A percentile compares a stretch with the other conserved stretches of the same genome.
Conservation (phyloP, 1,140 invertebrate genomes). For the Chrysopa pallens region DNA sequence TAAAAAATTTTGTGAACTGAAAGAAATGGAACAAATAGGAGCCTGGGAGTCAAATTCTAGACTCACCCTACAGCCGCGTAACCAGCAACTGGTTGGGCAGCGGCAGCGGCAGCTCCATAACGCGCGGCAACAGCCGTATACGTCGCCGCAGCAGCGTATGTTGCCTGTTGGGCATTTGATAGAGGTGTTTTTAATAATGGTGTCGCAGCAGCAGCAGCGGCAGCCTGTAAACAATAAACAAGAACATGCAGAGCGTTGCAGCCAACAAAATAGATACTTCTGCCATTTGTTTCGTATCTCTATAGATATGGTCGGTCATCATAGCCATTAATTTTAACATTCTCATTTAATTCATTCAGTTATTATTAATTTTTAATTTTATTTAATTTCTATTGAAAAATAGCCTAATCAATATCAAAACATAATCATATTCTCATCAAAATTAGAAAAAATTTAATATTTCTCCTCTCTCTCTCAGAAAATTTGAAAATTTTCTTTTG, state of each 20-base stretch:
- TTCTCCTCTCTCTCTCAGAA: no score
- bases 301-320: background rate
- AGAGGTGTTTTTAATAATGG: conserved; percentile 29
- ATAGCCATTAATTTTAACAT: background rate
- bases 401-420: conserved; percentile 1
- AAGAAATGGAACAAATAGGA: background rate
- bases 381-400: conserved; percentile 7
- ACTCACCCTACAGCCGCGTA: conserved; percentile 46
- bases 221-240: conserved; percentile 33
- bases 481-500: no score
- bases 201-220: conserved; percentile 44
- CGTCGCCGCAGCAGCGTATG: conserved; percentile 63
- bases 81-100: conserved; percentile 42
- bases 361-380: conserved; percentile 7
- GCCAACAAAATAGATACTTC: background rate
- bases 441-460: no score
- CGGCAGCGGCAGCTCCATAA: conserved; percentile 46
- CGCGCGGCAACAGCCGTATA: conserved; percentile 66
- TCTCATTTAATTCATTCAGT: conserved; percentile 3
- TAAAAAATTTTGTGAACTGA: background rate
- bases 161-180: conserved; percentile 50
- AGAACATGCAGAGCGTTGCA: conserved; percentile 32
- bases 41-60: background rate
- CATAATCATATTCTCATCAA: no score
- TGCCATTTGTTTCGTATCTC: background rate